A percentile compares a stretch with the other conserved stretches of the same genome.
Evolutionary conservation across 2,888 invertebrate genomes (phyloP).

Genomic region (Emmelina monodactyla): DNA sequence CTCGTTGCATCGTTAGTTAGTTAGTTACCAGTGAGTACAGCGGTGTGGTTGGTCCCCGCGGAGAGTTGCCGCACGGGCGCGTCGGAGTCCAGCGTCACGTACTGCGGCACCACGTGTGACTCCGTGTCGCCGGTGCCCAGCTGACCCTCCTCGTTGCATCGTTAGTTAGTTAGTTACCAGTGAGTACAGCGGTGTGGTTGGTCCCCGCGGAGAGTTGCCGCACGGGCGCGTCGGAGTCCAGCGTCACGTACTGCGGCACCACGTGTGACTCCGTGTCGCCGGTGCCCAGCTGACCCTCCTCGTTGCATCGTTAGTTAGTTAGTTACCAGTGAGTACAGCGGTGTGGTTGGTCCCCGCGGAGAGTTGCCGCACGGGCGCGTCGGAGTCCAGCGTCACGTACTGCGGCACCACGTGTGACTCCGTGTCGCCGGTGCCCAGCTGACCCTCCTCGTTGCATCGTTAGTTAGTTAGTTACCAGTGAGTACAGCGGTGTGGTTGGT

Average conservation of each 20-base stretch:
- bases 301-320: too few relatives aligned
- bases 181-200: conserved; percentile 69
- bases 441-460: conserved; percentile 75
- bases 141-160: conserved; percentile 75
- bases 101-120: conserved; percentile 55
- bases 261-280: conserved; percentile 60
- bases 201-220: conserved; percentile 71
- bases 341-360: conserved; percentile 74
- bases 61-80: conserved; percentile 58
- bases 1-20: too few relatives aligned
- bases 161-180: too few relatives aligned
- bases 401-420: conserved; percentile 59
- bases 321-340: conserved; percentile 66
- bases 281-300: conserved; percentile 72
- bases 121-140: conserved; percentile 65
- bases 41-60: conserved; percentile 73
- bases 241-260: conserved; percentile 49
- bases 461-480: too few relatives aligned
- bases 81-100: conserved; percentile 38
- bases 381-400: conserved; percentile 39
- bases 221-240: conserved; percentile 37
- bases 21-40: conserved; percentile 67
- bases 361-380: conserved; percentile 52
- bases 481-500: conserved; percentile 71
- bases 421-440: conserved; percentile 66